Conservation (phyloP, 2,113 vertebrate species). For the Lota lota region DNA sequence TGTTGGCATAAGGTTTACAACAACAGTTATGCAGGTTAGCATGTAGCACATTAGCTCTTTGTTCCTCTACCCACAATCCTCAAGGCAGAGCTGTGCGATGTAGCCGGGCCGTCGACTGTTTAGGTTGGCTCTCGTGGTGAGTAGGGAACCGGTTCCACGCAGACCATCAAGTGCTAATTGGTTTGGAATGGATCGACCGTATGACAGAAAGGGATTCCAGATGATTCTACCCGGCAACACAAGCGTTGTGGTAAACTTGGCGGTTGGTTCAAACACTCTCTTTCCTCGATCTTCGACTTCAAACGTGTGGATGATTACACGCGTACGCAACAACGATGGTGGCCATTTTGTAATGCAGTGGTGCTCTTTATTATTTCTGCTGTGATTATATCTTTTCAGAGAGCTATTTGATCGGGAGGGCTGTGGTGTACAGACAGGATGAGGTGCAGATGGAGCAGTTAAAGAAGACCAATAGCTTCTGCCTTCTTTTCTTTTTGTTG, state of each 20-base stretch:
- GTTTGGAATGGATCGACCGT: slow-evolving; percentile 62
- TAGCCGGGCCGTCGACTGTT: slow-evolving; percentile 44
- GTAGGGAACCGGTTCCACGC: slow-evolving; percentile 60
- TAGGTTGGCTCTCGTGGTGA: slow-evolving; percentile 53
- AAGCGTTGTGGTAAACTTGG: slow-evolving; percentile 63
- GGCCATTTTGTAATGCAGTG: slow-evolving; percentile 33
- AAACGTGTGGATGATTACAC: slow-evolving; percentile 40
- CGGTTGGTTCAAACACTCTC: slow-evolving; percentile 45
- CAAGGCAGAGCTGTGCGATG: background rate
- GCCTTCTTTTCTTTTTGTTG: slow-evolving; percentile 58
- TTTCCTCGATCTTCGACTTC: slow-evolving; percentile 49
- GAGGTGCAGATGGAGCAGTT: slow-evolving; percentile 62
- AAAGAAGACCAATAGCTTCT: slow-evolving; percentile 59
- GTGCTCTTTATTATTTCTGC: slow-evolving; percentile 29
- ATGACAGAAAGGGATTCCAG: slow-evolving; percentile 63
- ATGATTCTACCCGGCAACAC: slow-evolving; percentile 59
- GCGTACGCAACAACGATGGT: slow-evolving; percentile 6
- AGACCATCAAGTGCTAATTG: slow-evolving; percentile 79
- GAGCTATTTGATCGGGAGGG: slow-evolving; percentile 49
- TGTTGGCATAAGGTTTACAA: too few relatives aligned
- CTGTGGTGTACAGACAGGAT: slow-evolving; percentile 45
- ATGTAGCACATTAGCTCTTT: background rate
- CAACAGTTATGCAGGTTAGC: too few relatives aligned
- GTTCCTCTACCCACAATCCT: background rate
- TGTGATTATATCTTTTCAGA: slow-evolving; percentile 36